Conservation (phyloP, 1,140 invertebrate species). For the Stenopsyche tienmushanensis region DNA sequence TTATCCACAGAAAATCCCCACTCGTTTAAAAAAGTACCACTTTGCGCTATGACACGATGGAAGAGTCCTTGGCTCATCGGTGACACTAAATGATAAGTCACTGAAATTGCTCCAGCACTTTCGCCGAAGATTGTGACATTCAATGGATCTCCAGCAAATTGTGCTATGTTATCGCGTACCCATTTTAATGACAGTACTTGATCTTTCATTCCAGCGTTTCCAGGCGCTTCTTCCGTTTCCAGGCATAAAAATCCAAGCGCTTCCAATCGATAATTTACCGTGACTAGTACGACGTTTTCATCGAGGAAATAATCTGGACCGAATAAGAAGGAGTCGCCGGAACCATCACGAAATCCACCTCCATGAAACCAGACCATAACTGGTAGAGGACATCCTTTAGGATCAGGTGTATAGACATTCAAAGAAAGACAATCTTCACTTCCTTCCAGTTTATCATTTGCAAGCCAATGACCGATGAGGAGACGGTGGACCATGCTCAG, state of each 20-base stretch:
- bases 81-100: constrained; percentile 70
- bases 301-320: constrained; percentile 65
- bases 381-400: constrained; percentile 49
- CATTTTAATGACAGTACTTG: constrained; percentile 57
- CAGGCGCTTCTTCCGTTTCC: constrained; percentile 59
- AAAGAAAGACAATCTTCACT: constrained; percentile 63
- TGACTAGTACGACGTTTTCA: constrained; percentile 66
- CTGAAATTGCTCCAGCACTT: constrained; percentile 68
- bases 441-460: constrained; percentile 46
- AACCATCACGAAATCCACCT: constrained; percentile 61
- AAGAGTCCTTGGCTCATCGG: constrained; percentile 63
- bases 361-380: constrained; percentile 70
- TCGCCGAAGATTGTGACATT: constrained; percentile 75
- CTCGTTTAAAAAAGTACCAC: constrained; percentile 57
- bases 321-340: constrained; percentile 54
- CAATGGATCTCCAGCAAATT: constrained; percentile 72
- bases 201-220: constrained; percentile 69
- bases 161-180: constrained; percentile 50
- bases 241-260: constrained; percentile 64
- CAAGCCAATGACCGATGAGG: constrained; percentile 48
- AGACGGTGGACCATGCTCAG: constrained; percentile 50
- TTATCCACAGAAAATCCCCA: constrained; percentile 45
- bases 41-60: constrained; percentile 58
- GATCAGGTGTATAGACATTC: constrained; percentile 61
- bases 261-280: constrained; percentile 68